Evolutionary conservation across 2,113 vertebrate species (phyloP).

Genomic region (Ochotona curzoniae): DNA sequence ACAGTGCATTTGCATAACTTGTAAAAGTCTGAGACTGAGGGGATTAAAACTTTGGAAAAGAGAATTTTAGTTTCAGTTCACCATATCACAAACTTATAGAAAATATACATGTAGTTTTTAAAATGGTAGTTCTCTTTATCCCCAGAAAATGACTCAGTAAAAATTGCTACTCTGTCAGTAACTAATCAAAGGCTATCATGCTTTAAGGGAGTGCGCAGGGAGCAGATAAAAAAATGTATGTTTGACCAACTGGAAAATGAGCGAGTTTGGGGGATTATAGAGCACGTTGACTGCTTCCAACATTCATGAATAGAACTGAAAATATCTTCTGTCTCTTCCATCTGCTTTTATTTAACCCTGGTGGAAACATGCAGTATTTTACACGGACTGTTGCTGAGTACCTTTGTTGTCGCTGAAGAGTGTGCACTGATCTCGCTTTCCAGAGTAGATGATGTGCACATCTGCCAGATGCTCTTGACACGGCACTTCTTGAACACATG

Average conservation of each 20-base stretch:
- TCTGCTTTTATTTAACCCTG: neutral
- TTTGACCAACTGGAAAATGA: neutral
- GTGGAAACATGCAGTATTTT: neutral
- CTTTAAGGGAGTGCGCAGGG: neutral
- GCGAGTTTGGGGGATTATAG: neutral
- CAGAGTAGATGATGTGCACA: conserved; percentile 3
- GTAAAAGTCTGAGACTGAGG: neutral
- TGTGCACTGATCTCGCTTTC: neutral
- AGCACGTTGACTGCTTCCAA: neutral
- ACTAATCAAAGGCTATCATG: neutral
- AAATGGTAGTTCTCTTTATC: neutral
- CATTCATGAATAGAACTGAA: neutral
- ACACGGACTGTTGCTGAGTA: neutral
- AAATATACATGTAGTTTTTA: neutral
- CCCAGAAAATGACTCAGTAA: neutral
- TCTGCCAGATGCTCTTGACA: neutral
- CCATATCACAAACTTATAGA: neutral
- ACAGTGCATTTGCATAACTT: neutral
- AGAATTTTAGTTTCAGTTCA: conserved; percentile 26
- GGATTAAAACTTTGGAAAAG: neutral
- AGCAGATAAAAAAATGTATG: neutral
- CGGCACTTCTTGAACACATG: neutral
- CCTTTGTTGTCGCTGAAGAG: neutral
- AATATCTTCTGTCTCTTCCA: neutral
- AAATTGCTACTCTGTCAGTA: neutral